These are phyloP conservation scores for Micrastur ruficollis DNA, from an alignment of 2,797 vertebrate species.

Conservation along the genomic window DNA sequence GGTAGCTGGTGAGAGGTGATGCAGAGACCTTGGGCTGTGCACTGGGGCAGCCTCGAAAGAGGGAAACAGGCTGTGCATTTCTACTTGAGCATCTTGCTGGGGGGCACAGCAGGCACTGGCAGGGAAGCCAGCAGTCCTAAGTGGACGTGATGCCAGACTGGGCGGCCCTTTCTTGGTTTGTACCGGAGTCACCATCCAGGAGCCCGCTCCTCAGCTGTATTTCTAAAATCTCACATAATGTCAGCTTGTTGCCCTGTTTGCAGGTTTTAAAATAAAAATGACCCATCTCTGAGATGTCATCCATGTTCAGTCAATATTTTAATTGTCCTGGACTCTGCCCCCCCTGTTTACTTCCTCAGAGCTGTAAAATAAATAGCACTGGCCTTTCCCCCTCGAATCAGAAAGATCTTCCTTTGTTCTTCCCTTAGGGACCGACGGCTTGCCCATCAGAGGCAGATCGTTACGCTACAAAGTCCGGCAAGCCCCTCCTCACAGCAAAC, in stretches of 20 bases:
- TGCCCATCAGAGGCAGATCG: not conserved
- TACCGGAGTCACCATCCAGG: not conserved
- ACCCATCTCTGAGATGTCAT: not conserved
- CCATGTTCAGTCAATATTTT: not conserved
- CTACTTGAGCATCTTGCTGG: not conserved
- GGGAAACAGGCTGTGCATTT: not conserved
- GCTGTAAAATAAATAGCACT: slow-evolving; percentile 1
- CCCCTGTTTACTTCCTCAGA: not conserved
- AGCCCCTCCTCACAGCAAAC: not conserved
- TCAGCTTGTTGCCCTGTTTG: not conserved
- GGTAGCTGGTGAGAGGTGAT: not conserved
- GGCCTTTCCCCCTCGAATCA: not conserved
- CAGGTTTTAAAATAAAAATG: not conserved
- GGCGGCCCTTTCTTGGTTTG: not conserved
- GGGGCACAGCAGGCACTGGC: not conserved
- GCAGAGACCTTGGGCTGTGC: not conserved
- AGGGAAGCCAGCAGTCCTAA: not conserved
- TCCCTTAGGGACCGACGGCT: not conserved
- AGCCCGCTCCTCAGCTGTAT: not conserved
- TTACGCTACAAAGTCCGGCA: not conserved
- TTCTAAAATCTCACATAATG: not conserved
- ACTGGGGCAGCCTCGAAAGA: not conserved
- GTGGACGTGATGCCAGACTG: not conserved
- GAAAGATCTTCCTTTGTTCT: slow-evolving; percentile 35
- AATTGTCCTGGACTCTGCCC: not conserved